phyloP scores from a whole-genome alignment of 2,888 invertebrate species.

The Callinectes sapidus region DNA sequence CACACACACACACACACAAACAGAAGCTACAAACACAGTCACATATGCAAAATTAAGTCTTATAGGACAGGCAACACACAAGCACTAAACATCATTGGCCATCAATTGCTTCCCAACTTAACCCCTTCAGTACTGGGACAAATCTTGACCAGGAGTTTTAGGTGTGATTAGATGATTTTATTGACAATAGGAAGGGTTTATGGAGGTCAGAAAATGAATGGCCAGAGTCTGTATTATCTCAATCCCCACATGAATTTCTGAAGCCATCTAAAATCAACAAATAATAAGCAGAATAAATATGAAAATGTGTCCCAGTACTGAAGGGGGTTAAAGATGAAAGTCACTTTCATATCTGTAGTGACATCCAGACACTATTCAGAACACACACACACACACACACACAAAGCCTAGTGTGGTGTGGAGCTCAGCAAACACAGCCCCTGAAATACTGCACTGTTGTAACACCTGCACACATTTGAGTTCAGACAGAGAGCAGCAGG shows the following conservation, averaged over 20 bases:
- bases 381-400: neutral
- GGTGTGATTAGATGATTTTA: too few species aligned
- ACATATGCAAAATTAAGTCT: neutral
- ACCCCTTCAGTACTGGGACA: too few species aligned
- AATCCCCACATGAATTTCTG: too few species aligned
- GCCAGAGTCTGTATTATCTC: too few species aligned
- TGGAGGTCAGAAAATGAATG: too few species aligned
- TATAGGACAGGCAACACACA: neutral
- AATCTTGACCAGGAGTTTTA: too few species aligned
- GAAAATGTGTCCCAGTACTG: too few species aligned
- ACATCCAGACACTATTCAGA: neutral
- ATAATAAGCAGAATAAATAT: too few species aligned
- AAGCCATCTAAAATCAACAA: too few species aligned
- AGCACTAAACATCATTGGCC: neutral
- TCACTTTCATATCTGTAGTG: neutral
- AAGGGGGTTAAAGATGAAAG: neutral
- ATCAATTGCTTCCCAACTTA: neutral
- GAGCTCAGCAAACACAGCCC: constrained; percentile 41
- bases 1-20: neutral
- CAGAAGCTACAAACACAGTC: neutral
- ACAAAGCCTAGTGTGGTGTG: neutral
- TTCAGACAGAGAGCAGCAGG: constrained; percentile 45
- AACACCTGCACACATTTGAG: constrained; percentile 29
- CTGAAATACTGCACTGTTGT: constrained; percentile 38
- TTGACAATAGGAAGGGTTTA: too few species aligned